These are phyloP conservation scores for Carlito syrichta DNA, from an alignment of 2,113 vertebrate genomes.

Conservation along the genomic window DNA sequence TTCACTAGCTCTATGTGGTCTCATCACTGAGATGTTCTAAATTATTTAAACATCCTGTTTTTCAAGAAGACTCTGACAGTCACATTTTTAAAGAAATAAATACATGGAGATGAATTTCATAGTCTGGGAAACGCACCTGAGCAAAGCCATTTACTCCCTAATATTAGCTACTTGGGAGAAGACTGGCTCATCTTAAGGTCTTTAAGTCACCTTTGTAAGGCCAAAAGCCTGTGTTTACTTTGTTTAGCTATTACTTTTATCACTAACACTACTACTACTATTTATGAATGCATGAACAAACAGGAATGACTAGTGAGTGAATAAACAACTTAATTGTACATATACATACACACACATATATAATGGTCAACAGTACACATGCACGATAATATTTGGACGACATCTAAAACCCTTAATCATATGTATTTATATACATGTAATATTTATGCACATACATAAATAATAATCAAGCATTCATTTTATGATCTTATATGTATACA, in stretches of 20 bases:
- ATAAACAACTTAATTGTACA: neutral
- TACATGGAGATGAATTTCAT: neutral
- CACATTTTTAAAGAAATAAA: neutral
- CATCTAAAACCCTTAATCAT: neutral
- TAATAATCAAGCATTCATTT: too few relatives aligned
- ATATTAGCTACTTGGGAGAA: neutral
- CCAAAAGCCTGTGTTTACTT: neutral
- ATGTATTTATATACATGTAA: too few relatives aligned
- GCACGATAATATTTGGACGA: neutral
- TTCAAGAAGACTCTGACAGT: neutral
- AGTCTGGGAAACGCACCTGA: neutral
- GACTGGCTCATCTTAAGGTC: neutral
- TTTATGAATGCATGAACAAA: neutral
- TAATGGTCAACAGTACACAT: neutral
- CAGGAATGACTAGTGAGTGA: neutral
- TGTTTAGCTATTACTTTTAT: neutral
- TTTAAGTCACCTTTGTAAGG: neutral
- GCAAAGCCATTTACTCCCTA: neutral
- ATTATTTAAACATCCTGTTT: neutral
- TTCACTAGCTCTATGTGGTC: neutral
- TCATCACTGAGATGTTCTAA: neutral
- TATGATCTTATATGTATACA: too few relatives aligned
- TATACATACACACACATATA: neutral
- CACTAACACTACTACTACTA: neutral
- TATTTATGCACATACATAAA: too few relatives aligned